A percentile compares a stretch with the other conserved stretches of the same genome.
Conservation (phyloP, 2,113 vertebrate genomes). For the Nannospalax galili region DNA sequence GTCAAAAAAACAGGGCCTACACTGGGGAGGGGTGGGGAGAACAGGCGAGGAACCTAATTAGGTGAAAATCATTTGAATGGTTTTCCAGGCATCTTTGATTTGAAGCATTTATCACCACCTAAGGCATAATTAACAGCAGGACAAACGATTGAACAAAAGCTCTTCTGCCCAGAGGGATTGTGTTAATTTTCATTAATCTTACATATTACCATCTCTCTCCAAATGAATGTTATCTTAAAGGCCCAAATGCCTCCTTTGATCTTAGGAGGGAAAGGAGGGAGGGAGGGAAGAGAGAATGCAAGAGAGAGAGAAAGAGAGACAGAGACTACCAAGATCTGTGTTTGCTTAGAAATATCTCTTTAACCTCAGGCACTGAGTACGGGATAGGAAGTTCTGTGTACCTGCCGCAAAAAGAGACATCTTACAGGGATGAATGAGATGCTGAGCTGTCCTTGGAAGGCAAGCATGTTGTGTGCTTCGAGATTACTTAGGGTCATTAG, state of each 20-base stretch:
- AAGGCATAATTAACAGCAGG: slow-evolving; percentile 73
- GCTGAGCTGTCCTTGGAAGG: neutral
- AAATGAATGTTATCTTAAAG: slow-evolving; percentile 80
- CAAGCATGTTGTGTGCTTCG: neutral
- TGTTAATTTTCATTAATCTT: slow-evolving; percentile 81
- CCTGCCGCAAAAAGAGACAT: neutral
- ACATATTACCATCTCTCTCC: slow-evolving; percentile 68
- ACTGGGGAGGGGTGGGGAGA: slow-evolving; percentile 74
- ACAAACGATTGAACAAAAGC: slow-evolving; percentile 77
- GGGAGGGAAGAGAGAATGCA: neutral
- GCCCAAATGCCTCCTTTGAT: slow-evolving; percentile 80
- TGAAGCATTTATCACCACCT: slow-evolving; percentile 82
- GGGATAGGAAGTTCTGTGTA: neutral
- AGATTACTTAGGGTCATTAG: neutral
- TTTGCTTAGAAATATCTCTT: slow-evolving; percentile 62
- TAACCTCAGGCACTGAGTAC: neutral
- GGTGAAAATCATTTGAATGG: slow-evolving; percentile 83
- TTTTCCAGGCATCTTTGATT: slow-evolving; percentile 81
- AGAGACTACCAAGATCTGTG: neutral
- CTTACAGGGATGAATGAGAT: neutral
- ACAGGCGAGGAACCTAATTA: slow-evolving; percentile 84
- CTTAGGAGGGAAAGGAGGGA: slow-evolving; percentile 21
- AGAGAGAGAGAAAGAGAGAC: neutral
- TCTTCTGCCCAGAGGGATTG: slow-evolving; percentile 65
- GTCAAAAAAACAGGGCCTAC: slow-evolving; percentile 72